Conservation (phyloP, 2,113 vertebrate species). For the Oriolus oriolus region DNA sequence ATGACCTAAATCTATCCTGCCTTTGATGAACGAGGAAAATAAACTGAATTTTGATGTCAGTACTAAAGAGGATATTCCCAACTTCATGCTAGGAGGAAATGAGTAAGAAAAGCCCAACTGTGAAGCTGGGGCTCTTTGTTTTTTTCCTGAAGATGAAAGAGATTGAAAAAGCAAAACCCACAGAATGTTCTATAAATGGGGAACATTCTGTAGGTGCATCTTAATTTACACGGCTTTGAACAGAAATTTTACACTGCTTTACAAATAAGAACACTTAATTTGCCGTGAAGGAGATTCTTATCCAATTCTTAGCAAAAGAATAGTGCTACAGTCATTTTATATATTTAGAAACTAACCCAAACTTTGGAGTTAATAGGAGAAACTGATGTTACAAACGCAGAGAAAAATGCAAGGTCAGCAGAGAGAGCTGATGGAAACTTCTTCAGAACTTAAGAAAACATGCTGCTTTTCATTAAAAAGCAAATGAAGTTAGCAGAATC, state of each 20-base stretch:
- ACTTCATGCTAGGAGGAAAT: background rate
- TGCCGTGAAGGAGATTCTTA: background rate
- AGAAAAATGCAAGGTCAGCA: background rate
- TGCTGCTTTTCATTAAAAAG: background rate
- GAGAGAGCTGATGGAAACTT: background rate
- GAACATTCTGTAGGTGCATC: background rate
- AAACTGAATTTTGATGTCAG: conserved; percentile 19
- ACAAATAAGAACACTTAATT: background rate
- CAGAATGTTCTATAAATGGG: background rate
- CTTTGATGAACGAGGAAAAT: conserved; percentile 6
- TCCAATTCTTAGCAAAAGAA: background rate
- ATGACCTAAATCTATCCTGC: conserved; percentile 4
- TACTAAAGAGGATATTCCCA: conserved; percentile 11
- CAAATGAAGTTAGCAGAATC: background rate
- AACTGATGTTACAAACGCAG: background rate
- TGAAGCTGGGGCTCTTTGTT: conserved; percentile 8
- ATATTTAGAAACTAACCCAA: conserved; percentile 27
- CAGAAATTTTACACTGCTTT: background rate
- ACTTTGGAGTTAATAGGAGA: conserved; percentile 11
- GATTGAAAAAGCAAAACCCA: background rate
- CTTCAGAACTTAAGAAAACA: background rate
- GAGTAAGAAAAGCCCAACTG: conserved; percentile 29
- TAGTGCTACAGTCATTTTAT: background rate
- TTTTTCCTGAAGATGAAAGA: background rate
- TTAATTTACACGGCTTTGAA: background rate